These are phyloP conservation scores for Cyprinella venusta DNA, from an alignment of 2,797 vertebrate genomes.

Conservation along the genomic window DNA sequence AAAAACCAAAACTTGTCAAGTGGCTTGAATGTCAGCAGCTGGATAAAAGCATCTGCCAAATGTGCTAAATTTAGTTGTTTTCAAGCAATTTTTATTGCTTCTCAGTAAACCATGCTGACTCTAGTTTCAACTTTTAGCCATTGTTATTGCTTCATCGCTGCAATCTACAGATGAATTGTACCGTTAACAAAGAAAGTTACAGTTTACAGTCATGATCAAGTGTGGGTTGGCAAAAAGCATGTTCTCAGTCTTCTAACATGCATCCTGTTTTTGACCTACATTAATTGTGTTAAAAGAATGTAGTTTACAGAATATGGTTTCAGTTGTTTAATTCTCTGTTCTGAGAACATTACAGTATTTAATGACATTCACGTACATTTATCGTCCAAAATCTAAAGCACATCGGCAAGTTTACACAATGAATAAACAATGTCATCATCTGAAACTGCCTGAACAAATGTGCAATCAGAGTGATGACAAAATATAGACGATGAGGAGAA, in stretches of 20 bases:
- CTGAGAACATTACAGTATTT: conserved; percentile 12
- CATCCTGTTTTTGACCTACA: conserved; percentile 2
- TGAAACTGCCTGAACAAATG: not conserved
- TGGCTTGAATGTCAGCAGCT: not conserved
- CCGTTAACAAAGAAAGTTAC: not conserved
- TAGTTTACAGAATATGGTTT: conserved; percentile 22
- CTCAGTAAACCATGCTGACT: not conserved
- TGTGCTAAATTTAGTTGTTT: not conserved
- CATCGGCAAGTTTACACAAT: conserved; percentile 13
- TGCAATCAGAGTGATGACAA: not conserved
- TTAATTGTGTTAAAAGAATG: not conserved
- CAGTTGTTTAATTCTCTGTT: not conserved
- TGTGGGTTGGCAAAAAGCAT: not conserved
- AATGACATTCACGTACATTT: conserved; percentile 5
- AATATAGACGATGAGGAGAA: conserved; percentile 13
- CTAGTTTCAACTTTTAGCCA: not conserved
- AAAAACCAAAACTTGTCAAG: not conserved
- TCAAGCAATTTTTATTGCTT: not conserved
- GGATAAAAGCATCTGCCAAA: not conserved
- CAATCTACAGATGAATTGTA: not conserved
- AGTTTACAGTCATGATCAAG: not conserved
- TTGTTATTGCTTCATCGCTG: not conserved
- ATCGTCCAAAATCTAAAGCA: conserved; percentile 10
- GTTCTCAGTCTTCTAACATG: not conserved
- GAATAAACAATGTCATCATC: conserved; percentile 14